A percentile compares a stretch with the other conserved stretches of the same genome.
Conservation (phyloP, 2,888 invertebrate species). For the Volucella zonaria region DNA sequence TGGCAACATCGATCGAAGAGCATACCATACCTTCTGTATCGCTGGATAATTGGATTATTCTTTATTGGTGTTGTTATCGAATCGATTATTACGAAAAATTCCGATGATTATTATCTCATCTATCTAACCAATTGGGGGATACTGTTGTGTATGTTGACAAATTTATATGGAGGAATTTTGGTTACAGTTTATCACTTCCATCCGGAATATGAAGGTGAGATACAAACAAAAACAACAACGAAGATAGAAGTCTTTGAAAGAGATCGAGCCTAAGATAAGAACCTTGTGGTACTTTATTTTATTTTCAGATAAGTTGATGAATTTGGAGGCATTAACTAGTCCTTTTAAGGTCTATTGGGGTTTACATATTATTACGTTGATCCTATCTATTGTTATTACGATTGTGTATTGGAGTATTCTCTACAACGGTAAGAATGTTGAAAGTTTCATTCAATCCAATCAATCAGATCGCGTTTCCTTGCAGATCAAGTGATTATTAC, state of each 20-base stretch:
- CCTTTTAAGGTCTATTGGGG: conserved; percentile 87
- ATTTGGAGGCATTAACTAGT: conserved; percentile 79
- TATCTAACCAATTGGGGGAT: conserved; percentile 82
- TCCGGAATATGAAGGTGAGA: conserved; percentile 81
- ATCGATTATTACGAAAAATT: conserved; percentile 77
- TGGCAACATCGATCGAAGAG: conserved; percentile 82
- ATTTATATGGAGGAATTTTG: conserved; percentile 79
- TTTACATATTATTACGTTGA: conserved; percentile 86
- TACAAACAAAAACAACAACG: not conserved
- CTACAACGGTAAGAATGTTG: conserved; percentile 77
- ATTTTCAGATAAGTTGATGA: conserved; percentile 79
- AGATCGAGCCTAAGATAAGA: not conserved
- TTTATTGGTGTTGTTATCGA: conserved; percentile 79
- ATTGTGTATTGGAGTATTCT: conserved; percentile 88
- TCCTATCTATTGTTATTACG: conserved; percentile 88
- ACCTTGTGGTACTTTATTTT: not conserved
- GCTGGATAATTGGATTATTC: conserved; percentile 81
- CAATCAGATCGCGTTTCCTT: conserved; percentile 60
- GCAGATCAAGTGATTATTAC: conserved; percentile 85
- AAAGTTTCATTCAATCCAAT: too few species aligned
- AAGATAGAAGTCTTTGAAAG: not conserved
- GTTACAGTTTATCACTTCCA: conserved; percentile 81
- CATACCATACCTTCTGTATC: conserved; percentile 80
- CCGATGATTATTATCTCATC: conserved; percentile 79
- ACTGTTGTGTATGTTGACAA: conserved; percentile 80